A percentile compares a stretch with the other conserved stretches of the same genome.
phyloP scores from a whole-genome alignment of 2,797 vertebrate species.

The Paramormyrops hopkinsi region DNA sequence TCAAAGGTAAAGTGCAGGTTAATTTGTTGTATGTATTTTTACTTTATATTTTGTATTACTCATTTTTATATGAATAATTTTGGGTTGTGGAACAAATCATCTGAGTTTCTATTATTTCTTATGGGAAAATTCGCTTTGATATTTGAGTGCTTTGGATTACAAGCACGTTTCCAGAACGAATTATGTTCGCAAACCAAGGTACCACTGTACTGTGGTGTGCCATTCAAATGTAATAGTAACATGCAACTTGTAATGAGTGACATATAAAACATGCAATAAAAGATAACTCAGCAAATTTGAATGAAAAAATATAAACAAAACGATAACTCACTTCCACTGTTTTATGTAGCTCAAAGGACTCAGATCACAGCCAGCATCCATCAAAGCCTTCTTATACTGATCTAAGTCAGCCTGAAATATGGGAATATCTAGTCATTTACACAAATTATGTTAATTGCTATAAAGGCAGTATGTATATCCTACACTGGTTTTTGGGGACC shows the following conservation, averaged over 20 bases:
- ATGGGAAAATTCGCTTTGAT: too few relatives aligned
- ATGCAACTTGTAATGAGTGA: background rate
- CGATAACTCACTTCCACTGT: constrained; percentile 88
- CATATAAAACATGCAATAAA: background rate
- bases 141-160: background rate
- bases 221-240: background rate
- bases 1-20: background rate
- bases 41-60: background rate
- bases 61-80: background rate
- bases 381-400: constrained; percentile 86
- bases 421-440: constrained; percentile 8
- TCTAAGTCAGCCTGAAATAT: constrained; percentile 80
- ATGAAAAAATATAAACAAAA: background rate
- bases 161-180: background rate
- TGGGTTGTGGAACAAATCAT: background rate
- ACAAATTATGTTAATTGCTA: background rate
- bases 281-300: background rate
- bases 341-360: constrained; percentile 90
- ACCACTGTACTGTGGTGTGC: background rate
- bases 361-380: constrained; percentile 82
- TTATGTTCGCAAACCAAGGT: background rate
- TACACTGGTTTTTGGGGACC: background rate
- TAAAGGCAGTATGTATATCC: background rate
- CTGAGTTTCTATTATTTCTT: background rate
- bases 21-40: background rate